Evolutionary conservation across 2,888 invertebrate genomes (phyloP), one percentile per base, ranked within the genome.

Genomic region (Epinotia demarniana): DNA sequence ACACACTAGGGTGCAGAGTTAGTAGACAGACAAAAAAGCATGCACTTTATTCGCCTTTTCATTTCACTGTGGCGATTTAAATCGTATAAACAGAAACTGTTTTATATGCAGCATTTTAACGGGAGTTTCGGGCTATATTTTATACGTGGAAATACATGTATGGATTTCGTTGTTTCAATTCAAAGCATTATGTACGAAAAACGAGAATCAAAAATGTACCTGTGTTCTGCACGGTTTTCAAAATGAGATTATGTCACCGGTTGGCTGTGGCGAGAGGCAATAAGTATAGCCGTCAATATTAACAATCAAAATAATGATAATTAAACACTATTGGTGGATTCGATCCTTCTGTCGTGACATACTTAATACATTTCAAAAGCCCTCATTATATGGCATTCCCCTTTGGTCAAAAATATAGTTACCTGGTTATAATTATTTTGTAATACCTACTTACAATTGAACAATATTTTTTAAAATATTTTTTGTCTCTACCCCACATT

Each of bases 1-100:
- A 75, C 62, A 58, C 63, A 71, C 71, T 66, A 67, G 71, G 71
- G 71, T 18, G 75, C 61, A 55, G 72, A 75, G 71, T 75, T 75
- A 72, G 60, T 64, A 66, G 64, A 62, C 71, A 62, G 66, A 75
- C 71, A 71, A 71, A 75, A 73, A 75, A 75, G 55, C 58, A 72
- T 66, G 73, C 66, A 49, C 49, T 72, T 75, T 75, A 72, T 72
- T 75, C 62, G 71, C 46, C 46, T 72, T 71, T 72, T 72, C 75
- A 71, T 75, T 75, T 64, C 33, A 39, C 63, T 19, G 58, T 64
- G 64, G 60, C 49, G 64, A 71, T 75, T 69, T 70, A 64, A 64
- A 61, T 53, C 57, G 60, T 71, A 69, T 69, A 69, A 69, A 69
- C 58, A 69, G 53, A 66, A 62, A 61, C 73, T 53, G 46, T 61